Evolutionary conservation across 2,113 vertebrate species (phyloP).

Genomic region (Pogonocichla stellata): DNA sequence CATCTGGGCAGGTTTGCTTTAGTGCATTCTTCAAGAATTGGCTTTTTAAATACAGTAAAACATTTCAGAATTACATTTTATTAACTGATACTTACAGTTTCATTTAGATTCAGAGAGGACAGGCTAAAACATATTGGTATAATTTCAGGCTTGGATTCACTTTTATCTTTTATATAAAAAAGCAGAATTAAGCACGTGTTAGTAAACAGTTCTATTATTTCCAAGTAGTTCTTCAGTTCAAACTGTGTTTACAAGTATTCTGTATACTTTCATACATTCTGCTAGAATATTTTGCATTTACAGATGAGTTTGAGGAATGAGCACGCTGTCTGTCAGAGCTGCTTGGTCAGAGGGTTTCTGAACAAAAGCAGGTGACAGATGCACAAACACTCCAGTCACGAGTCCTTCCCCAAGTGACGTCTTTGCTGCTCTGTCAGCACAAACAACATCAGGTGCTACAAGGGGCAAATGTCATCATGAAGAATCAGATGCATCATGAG

Average conservation of each 20-base stretch:
- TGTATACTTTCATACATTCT: neutral
- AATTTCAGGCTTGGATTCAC: neutral
- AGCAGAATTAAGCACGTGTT: rapidly evolving
- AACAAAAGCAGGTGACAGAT: neutral
- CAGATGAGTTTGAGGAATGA: neutral
- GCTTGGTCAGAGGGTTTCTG: neutral
- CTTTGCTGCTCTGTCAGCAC: neutral
- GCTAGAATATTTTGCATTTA: neutral
- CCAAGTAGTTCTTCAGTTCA: neutral
- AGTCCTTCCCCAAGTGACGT: neutral
- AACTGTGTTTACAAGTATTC: neutral
- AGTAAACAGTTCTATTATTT: neutral
- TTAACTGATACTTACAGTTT: neutral
- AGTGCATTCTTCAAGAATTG: neutral
- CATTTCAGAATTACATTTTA: neutral
- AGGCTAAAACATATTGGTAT: neutral
- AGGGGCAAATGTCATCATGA: neutral
- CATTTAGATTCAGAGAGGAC: neutral
- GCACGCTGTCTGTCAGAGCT: neutral
- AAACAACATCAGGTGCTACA: neutral
- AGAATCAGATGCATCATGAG: neutral
- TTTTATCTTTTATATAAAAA: neutral
- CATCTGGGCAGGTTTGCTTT: neutral
- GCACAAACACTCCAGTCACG: neutral
- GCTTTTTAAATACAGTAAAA: neutral